Conservation (phyloP, 2,888 invertebrate genomes). For the Emmelina monodactyla region DNA sequence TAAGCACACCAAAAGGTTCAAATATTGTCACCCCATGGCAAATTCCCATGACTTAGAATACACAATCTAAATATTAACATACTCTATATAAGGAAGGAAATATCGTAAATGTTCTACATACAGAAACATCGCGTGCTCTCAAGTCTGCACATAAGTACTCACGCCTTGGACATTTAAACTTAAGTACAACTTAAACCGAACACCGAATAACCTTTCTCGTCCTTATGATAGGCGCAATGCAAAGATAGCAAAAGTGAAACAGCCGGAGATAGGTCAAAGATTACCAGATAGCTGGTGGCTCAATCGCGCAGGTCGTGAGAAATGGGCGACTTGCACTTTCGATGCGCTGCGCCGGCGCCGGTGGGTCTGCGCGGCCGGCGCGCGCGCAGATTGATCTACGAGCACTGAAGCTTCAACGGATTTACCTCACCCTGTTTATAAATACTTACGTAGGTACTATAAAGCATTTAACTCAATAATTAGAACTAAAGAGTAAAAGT, state of each 20-base stretch:
- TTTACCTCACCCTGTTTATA: not conserved
- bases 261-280: not conserved
- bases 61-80: too few relatives aligned
- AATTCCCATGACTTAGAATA: too few relatives aligned
- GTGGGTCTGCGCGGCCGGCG: slow-evolving; percentile 33
- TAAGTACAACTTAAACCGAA: too few relatives aligned
- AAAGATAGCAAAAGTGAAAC: not conserved
- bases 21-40: too few relatives aligned
- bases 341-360: slow-evolving; percentile 40
- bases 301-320: slow-evolving; percentile 39
- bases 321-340: slow-evolving; percentile 62
- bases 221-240: too few relatives aligned
- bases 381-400: not conserved
- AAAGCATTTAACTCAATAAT: not conserved
- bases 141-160: too few relatives aligned
- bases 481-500: not conserved
- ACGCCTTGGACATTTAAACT: too few relatives aligned
- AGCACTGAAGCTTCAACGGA: not conserved
- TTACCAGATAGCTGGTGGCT: not conserved
- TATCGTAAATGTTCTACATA: too few relatives aligned
- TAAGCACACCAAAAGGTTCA: too few relatives aligned
- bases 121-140: too few relatives aligned
- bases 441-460: not conserved
- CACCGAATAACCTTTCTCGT: too few relatives aligned
- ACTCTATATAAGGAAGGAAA: too few relatives aligned